Conservation (phyloP, 35 echinoderm and acorn worm genomes). For the Lytechinus pictus region DNA sequence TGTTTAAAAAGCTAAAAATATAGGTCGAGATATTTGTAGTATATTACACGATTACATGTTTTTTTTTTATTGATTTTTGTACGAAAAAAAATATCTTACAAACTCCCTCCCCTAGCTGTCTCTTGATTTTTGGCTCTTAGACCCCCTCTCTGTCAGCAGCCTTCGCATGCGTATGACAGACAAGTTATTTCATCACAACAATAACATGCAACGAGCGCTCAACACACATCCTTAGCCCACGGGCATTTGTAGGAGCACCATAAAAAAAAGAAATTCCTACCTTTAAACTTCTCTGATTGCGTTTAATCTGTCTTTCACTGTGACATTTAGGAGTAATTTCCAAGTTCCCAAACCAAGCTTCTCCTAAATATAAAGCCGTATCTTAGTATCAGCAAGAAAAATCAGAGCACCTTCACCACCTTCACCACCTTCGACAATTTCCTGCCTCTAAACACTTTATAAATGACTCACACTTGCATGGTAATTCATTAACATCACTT, state of each 20-base stretch:
- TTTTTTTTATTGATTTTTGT: no score
- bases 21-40: no score
- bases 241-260: background rate
- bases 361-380: background rate
- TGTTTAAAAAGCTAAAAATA: no score
- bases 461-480: background rate
- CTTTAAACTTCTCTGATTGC: background rate
- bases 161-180: background rate
- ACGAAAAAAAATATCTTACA: no score
- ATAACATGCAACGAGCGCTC: background rate
- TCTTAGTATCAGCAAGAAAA: background rate
- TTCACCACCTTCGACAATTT: background rate
- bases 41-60: no score
- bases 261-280: background rate
- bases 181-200: background rate
- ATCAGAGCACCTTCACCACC: constrained; percentile 8
- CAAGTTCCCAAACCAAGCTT: background rate
- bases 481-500: background rate
- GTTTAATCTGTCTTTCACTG: background rate
- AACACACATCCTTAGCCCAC: background rate
- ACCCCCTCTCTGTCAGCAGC: background rate
- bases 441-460: background rate
- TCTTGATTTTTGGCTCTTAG: no score
- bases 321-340: background rate
- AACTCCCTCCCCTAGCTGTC: no score